Conservation (phyloP, 2,113 vertebrate genomes). For the Apodemus speciosus region DNA sequence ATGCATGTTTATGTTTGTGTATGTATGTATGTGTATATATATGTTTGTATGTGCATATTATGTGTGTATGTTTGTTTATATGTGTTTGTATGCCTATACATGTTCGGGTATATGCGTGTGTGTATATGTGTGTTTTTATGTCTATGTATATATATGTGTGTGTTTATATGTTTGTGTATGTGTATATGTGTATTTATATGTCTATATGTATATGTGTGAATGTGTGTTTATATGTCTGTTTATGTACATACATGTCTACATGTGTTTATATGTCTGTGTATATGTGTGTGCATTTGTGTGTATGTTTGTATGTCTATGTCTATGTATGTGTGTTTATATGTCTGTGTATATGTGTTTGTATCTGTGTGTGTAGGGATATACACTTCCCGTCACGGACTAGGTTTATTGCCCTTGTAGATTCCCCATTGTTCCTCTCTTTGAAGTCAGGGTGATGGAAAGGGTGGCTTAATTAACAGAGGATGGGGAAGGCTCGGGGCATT, state of each 20-base stretch:
- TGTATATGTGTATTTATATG: too few species aligned
- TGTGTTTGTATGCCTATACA: neutral
- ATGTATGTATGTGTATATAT: neutral
- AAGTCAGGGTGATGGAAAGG: slow-evolving; percentile 54
- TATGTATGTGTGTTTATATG: too few species aligned
- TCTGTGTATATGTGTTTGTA: too few species aligned
- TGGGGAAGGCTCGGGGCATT: slow-evolving; percentile 36
- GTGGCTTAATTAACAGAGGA: slow-evolving; percentile 53
- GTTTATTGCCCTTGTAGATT: slow-evolving; percentile 69
- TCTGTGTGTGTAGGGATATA: neutral
- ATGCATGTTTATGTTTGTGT: too few species aligned
- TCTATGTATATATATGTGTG: neutral
- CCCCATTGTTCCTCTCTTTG: slow-evolving; percentile 24
- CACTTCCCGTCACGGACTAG: neutral
- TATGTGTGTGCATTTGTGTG: too few species aligned
- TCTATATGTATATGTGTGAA: too few species aligned
- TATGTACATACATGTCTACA: too few species aligned
- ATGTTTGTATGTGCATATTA: neutral
- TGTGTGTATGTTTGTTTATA: neutral
- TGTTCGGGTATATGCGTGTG: neutral
- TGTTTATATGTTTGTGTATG: neutral
- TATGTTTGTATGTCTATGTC: too few species aligned
- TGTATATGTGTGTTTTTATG: neutral
- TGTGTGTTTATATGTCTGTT: too few species aligned
- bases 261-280: too few species aligned